Percentiles rank a stretch among this genome's conserved stretches.
Conservation (phyloP, 2,113 vertebrate genomes). For the Melanotaenia duboulayi region DNA sequence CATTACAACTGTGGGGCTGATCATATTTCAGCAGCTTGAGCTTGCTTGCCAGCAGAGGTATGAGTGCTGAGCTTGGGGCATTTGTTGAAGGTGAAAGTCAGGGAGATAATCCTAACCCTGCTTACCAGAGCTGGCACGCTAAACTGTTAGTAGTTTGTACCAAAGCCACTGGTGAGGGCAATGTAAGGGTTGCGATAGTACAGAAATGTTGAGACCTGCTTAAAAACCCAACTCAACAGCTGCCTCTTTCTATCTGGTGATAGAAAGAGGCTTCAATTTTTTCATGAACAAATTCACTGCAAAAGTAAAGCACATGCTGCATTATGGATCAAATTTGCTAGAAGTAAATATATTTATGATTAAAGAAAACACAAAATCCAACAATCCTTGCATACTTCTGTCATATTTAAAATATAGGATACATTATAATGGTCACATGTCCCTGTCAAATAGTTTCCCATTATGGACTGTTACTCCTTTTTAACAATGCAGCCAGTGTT, state of each 20-base stretch:
- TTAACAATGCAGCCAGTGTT: constrained; percentile 41
- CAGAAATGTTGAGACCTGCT: background rate
- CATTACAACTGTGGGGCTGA: constrained; percentile 64
- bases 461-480: constrained; percentile 8
- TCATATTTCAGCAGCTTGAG: constrained; percentile 63
- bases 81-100: constrained; percentile 73
- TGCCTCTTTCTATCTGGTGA: constrained; percentile 9
- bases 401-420: background rate
- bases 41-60: constrained; percentile 41
- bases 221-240: constrained; percentile 19
- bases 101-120: constrained; percentile 47
- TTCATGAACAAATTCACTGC: constrained; percentile 24
- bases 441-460: background rate
- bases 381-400: constrained; percentile 1
- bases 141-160: constrained; percentile 4
- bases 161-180: constrained; percentile 15
- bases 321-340: background rate
- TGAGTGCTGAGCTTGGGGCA: constrained; percentile 41
- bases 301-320: constrained; percentile 28
- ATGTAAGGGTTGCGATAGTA: constrained; percentile 4
- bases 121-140: constrained; percentile 21
- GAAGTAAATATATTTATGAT: no score
- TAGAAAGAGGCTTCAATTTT: background rate
- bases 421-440: background rate
- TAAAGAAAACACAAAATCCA: constrained; percentile 5